Percentiles rank a stretch among this genome's conserved stretches.
Evolutionary conservation across 2,113 vertebrate species (phyloP).

Genomic region (Myotis davidii): DNA sequence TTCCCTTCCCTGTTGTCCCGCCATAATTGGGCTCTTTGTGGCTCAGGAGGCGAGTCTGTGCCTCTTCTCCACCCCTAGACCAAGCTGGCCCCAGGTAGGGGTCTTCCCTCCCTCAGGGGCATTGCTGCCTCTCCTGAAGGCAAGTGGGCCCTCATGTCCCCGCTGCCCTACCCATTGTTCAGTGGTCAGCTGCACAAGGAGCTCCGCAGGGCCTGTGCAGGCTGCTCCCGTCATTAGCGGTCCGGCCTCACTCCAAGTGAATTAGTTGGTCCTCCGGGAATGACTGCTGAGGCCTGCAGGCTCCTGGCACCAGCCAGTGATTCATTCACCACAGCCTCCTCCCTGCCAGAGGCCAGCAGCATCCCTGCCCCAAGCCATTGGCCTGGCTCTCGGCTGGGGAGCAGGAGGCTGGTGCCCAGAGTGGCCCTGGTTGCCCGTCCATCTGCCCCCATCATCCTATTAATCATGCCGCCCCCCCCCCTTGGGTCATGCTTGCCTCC

Average conservation of each 20-base stretch:
- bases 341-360: background rate
- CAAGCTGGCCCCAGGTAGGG: background rate
- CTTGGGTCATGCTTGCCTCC: rapidly evolving
- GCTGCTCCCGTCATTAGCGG: background rate
- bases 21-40: background rate
- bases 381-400: background rate
- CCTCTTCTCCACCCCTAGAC: background rate
- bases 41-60: background rate
- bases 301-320: constrained; percentile 65
- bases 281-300: constrained; percentile 69
- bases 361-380: background rate
- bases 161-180: background rate
- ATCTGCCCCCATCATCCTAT: constrained; percentile 16
- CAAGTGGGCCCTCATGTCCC: background rate
- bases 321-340: constrained; percentile 34
- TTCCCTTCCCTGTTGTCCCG: background rate
- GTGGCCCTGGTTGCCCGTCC: background rate
- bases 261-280: constrained; percentile 61
- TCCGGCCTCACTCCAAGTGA: constrained; percentile 30
- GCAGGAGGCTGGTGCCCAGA: background rate
- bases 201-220: background rate
- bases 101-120: background rate
- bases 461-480: background rate
- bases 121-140: background rate
- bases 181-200: background rate